A percentile compares a stretch with the other conserved stretches of the same genome.
Evolutionary conservation across 2,888 invertebrate species (phyloP).

Genomic region (Xestoiulus laeticollis): DNA sequence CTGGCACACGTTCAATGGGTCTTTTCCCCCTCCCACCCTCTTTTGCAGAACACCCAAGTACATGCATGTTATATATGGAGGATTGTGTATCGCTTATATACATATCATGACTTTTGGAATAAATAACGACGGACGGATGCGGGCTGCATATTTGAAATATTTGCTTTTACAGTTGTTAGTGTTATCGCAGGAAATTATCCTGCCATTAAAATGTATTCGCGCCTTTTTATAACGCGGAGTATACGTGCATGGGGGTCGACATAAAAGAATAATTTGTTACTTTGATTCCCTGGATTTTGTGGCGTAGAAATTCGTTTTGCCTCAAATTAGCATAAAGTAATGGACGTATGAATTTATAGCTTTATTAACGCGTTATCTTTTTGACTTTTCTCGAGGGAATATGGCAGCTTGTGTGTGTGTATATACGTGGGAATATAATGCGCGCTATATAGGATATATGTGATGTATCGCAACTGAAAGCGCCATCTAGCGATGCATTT

Average conservation of each 20-base stretch:
- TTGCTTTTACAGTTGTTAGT: slow-evolving; percentile 13
- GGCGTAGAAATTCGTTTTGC: slow-evolving; percentile 35
- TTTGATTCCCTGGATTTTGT: slow-evolving; percentile 32
- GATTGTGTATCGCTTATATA: background rate
- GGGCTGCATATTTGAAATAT: slow-evolving; percentile 29
- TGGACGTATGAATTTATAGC: slow-evolving; percentile 22
- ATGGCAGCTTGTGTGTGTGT: background rate
- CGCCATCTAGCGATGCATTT: background rate
- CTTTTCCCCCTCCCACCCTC: background rate
- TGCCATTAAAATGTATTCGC: slow-evolving; percentile 30
- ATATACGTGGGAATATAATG: background rate
- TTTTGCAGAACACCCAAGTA: background rate
- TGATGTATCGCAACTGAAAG: background rate
- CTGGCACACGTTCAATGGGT: slow-evolving; percentile 6
- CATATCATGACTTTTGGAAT: background rate
- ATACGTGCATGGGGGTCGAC: slow-evolving; percentile 25
- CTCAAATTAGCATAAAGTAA: slow-evolving; percentile 30
- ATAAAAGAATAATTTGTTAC: slow-evolving; percentile 30
- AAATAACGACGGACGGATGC: background rate
- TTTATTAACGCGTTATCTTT: slow-evolving; percentile 41
- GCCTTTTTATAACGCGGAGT: slow-evolving; percentile 36
- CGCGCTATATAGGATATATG: background rate
- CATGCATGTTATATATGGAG: background rate
- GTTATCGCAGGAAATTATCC: slow-evolving; percentile 33
- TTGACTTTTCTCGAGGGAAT: background rate